Conservation (phyloP, 2,888 invertebrate genomes). For the Diploptera punctata region DNA sequence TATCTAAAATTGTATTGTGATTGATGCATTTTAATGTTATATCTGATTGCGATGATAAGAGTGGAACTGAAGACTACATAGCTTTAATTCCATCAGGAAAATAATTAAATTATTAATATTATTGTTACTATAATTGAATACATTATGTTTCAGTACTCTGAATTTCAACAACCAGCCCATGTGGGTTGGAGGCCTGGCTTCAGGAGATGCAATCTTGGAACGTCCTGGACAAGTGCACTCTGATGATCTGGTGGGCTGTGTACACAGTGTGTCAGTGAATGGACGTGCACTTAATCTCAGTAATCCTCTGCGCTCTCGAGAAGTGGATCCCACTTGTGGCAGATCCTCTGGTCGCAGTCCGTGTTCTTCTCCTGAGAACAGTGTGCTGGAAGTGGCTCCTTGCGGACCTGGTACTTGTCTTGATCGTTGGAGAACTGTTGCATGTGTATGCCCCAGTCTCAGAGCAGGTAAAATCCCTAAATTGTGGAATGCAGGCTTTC, state of each 20-base stretch:
- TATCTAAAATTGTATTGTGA: no score
- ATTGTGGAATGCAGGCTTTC: no score
- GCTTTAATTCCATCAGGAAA: no score
- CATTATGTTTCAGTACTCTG: slow-evolving; percentile 71
- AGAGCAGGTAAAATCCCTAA: background rate
- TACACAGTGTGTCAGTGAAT: slow-evolving; percentile 89
- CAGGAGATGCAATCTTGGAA: slow-evolving; percentile 86
- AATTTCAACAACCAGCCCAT: slow-evolving; percentile 91
- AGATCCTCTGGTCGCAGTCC: slow-evolving; percentile 53
- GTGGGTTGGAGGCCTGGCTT: slow-evolving; percentile 82
- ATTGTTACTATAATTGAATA: no score
- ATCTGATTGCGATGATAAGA: no score
- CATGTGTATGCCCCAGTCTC: slow-evolving; percentile 69
- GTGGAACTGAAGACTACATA: no score
- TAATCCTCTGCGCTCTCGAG: slow-evolving; percentile 73
- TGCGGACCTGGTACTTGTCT: slow-evolving; percentile 63
- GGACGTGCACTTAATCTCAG: slow-evolving; percentile 84
- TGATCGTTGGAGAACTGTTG: slow-evolving; percentile 82
- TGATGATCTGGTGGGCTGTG: slow-evolving; percentile 93
- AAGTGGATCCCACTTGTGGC: slow-evolving; percentile 78
- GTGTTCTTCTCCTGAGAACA: slow-evolving; percentile 52
- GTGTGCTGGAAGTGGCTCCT: background rate
- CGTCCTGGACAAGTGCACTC: slow-evolving; percentile 89
- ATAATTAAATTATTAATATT: no score
- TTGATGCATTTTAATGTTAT: no score